phyloP scores from a whole-genome alignment of 37 sponge, comb jelly and placozoan genomes.

The Cladorhizidae sp. region DNA sequence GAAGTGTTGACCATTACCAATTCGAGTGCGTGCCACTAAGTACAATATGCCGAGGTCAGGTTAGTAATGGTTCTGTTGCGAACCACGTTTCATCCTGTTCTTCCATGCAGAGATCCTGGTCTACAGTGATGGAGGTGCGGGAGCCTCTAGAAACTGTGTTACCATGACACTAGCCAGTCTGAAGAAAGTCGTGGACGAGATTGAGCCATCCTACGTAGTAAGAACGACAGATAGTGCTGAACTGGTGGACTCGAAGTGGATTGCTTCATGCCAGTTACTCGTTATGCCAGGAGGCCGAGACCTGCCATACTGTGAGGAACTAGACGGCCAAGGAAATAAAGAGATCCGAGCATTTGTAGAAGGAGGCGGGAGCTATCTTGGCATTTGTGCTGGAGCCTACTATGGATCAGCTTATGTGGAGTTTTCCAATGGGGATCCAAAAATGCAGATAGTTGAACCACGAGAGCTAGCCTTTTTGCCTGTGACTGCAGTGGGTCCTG shows the following conservation, averaged over 20 bases:
- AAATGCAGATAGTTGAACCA: constrained; percentile 56
- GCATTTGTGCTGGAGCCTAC: constrained; percentile 91
- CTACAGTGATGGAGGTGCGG: constrained; percentile 67
- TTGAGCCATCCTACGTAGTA: constrained; percentile 2
- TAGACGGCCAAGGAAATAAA: constrained; percentile 74
- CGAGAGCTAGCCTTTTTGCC: constrained; percentile 79
- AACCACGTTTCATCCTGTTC: too few relatives aligned
- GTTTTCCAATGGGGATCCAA: constrained; percentile 76
- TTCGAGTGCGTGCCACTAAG: too few relatives aligned
- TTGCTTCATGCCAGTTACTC: constrained; percentile 18
- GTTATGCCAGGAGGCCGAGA: constrained; percentile 91
- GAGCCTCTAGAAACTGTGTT: constrained; percentile 58
- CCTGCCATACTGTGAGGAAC: constrained; percentile 63
- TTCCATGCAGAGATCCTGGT: constrained; percentile 46
- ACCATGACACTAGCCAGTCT: constrained; percentile 44
- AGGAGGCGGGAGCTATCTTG: constrained; percentile 82
- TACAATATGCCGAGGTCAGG: too few relatives aligned
- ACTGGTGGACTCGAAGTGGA: constrained; percentile 33
- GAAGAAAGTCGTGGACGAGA: background rate
- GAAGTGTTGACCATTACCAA: too few relatives aligned
- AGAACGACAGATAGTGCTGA: constrained; percentile 49
- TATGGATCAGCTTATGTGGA: constrained; percentile 65
- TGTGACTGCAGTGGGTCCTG: constrained; percentile 70
- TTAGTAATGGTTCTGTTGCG: too few relatives aligned
- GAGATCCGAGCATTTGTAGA: constrained; percentile 68